phyloP scores from a whole-genome alignment of 2,797 vertebrate species.

The Clamator glandarius region DNA sequence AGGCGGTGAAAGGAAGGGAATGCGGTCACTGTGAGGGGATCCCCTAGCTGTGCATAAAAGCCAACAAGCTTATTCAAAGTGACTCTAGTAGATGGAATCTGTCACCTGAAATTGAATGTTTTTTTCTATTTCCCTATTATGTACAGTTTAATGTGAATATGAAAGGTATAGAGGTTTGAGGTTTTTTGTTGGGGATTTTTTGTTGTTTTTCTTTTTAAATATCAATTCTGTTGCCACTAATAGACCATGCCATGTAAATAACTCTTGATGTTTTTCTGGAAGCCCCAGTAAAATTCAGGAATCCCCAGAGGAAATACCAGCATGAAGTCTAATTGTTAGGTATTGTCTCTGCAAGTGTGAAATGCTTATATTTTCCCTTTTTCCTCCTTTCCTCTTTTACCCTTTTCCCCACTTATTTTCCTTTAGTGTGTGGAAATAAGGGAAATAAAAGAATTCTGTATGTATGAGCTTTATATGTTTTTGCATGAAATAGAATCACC shows the following conservation, averaged over 20 bases:
- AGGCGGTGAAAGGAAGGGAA: neutral
- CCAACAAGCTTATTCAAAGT: neutral
- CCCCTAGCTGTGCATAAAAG: neutral
- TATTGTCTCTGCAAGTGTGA: neutral
- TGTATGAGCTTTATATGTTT: neutral
- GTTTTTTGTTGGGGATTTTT: accelerated
- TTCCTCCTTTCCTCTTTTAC: neutral
- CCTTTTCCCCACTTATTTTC: neutral
- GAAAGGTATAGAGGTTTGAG: neutral
- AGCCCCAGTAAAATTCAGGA: neutral
- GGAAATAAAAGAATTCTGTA: neutral
- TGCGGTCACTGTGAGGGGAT: accelerated
- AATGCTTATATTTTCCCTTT: neutral
- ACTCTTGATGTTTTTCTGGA: neutral
- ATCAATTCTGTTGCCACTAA: neutral
- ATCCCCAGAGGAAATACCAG: neutral
- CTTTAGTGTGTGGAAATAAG: neutral
- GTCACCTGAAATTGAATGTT: neutral
- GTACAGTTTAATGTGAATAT: neutral
- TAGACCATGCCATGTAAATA: neutral
- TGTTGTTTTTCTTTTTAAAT: neutral
- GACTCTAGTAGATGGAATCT: neutral
- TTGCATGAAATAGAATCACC: neutral
- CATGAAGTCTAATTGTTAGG: neutral
- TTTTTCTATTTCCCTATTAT: neutral